These are phyloP conservation scores for Oscheius sp. DNA, from an alignment of 2,888 invertebrate genomes.

Conservation along the genomic window DNA sequence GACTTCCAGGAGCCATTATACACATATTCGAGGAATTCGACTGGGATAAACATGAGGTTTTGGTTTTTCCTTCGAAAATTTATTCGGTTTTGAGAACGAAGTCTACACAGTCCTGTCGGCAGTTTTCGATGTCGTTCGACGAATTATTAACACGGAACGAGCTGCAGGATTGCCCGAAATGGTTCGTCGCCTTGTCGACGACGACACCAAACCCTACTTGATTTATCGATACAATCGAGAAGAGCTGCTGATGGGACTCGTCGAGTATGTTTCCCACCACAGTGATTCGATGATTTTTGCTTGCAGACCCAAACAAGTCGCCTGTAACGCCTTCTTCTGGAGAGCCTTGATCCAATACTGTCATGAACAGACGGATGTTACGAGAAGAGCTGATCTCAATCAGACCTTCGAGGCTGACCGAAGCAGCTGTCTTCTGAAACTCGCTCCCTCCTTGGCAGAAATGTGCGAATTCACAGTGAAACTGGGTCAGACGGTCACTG, in stretches of 20 bases:
- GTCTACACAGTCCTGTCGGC: neutral
- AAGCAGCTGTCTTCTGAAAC: neutral
- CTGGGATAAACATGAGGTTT: slow-evolving; percentile 4
- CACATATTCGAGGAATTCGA: neutral
- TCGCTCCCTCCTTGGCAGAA: neutral
- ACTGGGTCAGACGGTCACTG: no score
- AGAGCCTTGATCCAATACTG: slow-evolving; percentile 7
- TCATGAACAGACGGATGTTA: neutral
- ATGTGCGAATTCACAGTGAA: neutral
- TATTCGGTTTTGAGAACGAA: neutral
- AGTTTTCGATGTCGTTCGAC: slow-evolving; percentile 2
- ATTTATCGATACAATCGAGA: neutral
- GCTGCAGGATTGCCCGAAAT: neutral
- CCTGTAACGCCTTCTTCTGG: slow-evolving; percentile 7
- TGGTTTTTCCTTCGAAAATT: neutral
- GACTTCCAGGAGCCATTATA: neutral
- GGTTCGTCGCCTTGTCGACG: neutral
- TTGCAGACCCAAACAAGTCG: slow-evolving; percentile 1
- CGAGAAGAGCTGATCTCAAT: neutral
- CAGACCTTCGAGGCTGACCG: neutral
- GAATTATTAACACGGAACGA: neutral
- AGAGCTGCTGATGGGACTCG: neutral
- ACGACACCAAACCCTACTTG: neutral
- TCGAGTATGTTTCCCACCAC: neutral
- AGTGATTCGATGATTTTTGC: neutral